Base-by-base conservation (phyloP, 1,140 invertebrate genomes). In the Pectinophora gossypiella region DNA sequence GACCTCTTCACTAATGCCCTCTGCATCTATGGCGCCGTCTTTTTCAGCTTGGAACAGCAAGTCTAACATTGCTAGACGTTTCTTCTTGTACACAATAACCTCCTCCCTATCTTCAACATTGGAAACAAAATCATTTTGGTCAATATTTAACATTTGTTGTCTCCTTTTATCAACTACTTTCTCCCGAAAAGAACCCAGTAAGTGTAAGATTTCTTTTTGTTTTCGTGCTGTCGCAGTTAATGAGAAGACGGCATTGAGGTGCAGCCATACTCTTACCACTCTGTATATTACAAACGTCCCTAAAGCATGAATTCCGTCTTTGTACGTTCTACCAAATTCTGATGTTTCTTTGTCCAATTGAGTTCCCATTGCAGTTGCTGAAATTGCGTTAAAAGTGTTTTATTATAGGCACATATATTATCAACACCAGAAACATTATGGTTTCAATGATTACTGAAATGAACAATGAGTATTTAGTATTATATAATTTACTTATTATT, bases 1-100 rank as follows among this genome's bases (percentile, higher is more conserved):
- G 0, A 93, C 91, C 80, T 93, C 91, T 72, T 94, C 91, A 57
- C 90, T 65, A 7, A 96, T 92, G 1, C 74, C 75, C 6, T 47
- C 22, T 53, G 91, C 83, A 42, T 88, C 89, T 51, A 90, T 90
- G 12, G 64, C 48, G 16, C 89, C 82, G 43, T 83, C 69, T 40
- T 87, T 83, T 51, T 90, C 88, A 18, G 89, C 88, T 63, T 88
- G 56, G 19, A 96, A 75, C n/a, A 96, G 64, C 53, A 96, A 88
- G 88, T 97, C 96, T 13, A 97, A 80, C 85, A 97, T 95, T 1
- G 95, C 94, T 10, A 92, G 64, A 38, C 91, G 88, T 52, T 89
- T 90, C 55, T 89, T 92, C 19, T 68, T 62, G 21, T 38, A 56
- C 18, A 12, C n/a, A n/a, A n/a, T n/a, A n/a, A n/a, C n/a, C n/a